Base-by-base conservation (phyloP, 2,888 invertebrate species). In the Seira sanloemensis region DNA sequence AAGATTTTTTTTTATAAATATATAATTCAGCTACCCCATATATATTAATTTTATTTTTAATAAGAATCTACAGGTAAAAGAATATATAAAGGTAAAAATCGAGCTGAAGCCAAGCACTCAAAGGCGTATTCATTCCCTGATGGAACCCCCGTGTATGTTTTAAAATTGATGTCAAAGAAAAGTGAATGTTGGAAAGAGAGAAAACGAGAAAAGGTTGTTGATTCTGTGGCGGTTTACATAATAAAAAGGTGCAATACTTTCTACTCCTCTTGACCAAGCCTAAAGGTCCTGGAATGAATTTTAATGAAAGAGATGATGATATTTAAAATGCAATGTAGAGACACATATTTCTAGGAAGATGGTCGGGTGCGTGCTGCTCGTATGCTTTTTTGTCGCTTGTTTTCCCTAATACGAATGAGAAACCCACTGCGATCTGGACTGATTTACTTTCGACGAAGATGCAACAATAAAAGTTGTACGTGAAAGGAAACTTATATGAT, bases 361-460 rank as follows among this genome's bases (percentile, higher is more conserved):
- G n/a, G n/a, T 68, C 58, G 80, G 69, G 69, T 80, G 26, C 80
- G 75, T 75, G 75, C 80, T 74, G 62, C 27, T 37, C 65, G 69
- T 75, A 69, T 37, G 37, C 62, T 46, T 75, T 75, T 37, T 72
- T 75, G 75, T 81, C 75, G 80, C 74, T 81, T 74, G 75, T 74
- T 68, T 68, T 62, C 65, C 37, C 37, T 37, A 75, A 75, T 75
- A 74, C 58, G 75, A 81, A 81, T 74, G 75, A 69, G 80, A 69
- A 68, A 58, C 74, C 68, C 21, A 81, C 75, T 81, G 75, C 37
- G 80, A 27, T 26, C 24, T 81, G 80, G 75, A 75, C 75, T 81
- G 80, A 81, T 81, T 74, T 81, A 75, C 75, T 75, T 81, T 81
- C 80, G 65, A 69, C 80, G 80, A 68, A 67, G 66, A 71, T 62